Evolutionary conservation across 2,888 invertebrate genomes (phyloP).

Genomic region (Archaeoteleia sp.): DNA sequence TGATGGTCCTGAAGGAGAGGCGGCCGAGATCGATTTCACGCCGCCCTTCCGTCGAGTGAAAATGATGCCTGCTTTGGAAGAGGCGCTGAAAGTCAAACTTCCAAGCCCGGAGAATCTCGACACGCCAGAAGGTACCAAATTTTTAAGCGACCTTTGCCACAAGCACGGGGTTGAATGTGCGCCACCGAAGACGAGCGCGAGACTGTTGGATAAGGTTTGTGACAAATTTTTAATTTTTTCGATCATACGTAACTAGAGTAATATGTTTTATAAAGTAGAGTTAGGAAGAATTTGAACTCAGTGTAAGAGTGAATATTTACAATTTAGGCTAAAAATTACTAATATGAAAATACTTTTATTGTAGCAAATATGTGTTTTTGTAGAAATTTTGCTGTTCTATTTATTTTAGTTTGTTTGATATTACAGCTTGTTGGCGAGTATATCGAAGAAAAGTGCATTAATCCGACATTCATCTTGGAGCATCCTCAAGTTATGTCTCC

Average conservation of each 20-base stretch:
- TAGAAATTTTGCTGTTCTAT: no score
- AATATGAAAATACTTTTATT: no score
- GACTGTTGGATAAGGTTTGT: constrained; percentile 91
- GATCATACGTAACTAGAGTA: no score
- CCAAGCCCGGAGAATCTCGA: constrained; percentile 82
- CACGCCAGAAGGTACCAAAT: constrained; percentile 82
- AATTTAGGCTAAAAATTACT: no score
- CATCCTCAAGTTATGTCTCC: constrained; percentile 99
- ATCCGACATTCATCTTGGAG: constrained; percentile 96
- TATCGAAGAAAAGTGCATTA: constrained; percentile 95
- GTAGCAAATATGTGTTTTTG: no score
- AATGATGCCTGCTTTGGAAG: constrained; percentile 94
- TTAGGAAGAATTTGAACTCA: no score
- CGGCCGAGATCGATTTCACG: constrained; percentile 94
- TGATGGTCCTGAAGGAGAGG: constrained; percentile 89
- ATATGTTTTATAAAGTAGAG: no score
- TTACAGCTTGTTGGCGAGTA: constrained; percentile 91
- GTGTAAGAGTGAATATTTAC: no score
- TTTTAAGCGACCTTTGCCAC: constrained; percentile 87
- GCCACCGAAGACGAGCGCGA: constrained; percentile 92
- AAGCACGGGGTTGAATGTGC: constrained; percentile 93
- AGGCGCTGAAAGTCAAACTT: constrained; percentile 84
- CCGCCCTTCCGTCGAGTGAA: constrained; percentile 95
- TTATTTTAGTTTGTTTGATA: no score
- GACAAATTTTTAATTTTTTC: no score